A percentile compares a stretch with the other conserved stretches of the same genome.
Conservation (phyloP, 1,140 invertebrate species). For the Leptinotarsa lineolata region DNA sequence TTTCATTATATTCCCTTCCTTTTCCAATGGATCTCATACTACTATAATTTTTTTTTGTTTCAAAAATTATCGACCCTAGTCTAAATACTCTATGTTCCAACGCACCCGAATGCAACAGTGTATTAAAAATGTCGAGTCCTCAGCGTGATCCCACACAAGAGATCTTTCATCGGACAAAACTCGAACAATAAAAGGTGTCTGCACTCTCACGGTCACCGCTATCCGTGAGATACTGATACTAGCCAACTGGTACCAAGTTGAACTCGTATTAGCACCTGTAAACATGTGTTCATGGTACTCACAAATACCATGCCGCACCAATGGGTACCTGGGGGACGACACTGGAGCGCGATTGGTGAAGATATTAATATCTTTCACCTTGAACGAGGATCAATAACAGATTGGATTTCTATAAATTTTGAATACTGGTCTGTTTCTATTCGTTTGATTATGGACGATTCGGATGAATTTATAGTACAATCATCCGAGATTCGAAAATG, state of each 20-base stretch:
- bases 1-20: no score
- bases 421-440: no score
- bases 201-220: neutral
- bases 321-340: slow-evolving; percentile 35
- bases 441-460: no score
- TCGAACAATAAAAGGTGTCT: slow-evolving; percentile 8
- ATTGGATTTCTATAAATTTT: neutral
- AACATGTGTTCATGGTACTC: slow-evolving; percentile 28
- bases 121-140: neutral
- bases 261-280: slow-evolving; percentile 25
- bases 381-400: slow-evolving; percentile 27
- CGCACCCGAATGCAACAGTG: neutral
- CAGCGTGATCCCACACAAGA: neutral
- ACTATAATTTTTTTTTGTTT: no score
- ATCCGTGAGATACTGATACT: slow-evolving; percentile 21
- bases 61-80: no score
- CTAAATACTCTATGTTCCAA: neutral
- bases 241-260: slow-evolving; percentile 7
- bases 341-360: slow-evolving; percentile 35
- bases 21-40: no score
- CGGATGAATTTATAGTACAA: no score
- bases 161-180: slow-evolving; percentile 8
- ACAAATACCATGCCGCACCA: slow-evolving; percentile 29
- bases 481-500: no score
- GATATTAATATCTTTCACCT: slow-evolving; percentile 37